Base-by-base conservation (phyloP, 2,888 invertebrate species). In the Stenchaetothrips biformis region DNA sequence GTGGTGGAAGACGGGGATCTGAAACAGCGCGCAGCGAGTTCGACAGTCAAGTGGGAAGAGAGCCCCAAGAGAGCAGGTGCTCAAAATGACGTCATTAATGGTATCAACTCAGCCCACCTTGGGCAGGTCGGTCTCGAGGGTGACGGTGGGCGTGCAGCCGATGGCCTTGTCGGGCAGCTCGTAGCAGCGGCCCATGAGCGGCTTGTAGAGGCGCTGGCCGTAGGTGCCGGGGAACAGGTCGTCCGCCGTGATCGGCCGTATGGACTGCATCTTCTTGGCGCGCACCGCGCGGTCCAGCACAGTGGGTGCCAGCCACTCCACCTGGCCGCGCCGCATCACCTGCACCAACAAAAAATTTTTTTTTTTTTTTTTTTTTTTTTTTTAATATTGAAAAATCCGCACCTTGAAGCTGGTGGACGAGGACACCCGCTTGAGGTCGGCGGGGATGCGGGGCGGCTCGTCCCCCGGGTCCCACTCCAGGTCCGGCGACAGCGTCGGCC, bases 361-460 rank as follows among this genome's bases (percentile, higher is more conserved):
- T 48, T 27, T 77, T n/a, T 49, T 25, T n/a, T n/a, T n/a, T n/a
- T n/a, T n/a, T n/a, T n/a, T n/a, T n/a, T n/a, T n/a, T n/a, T n/a
- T n/a, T n/a, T n/a, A n/a, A n/a, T n/a, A n/a, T n/a, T n/a, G n/a
- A n/a, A n/a, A n/a, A n/a, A n/a, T 62, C n/a, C 8, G 67, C 67
- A 93, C 94, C 87, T 93, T 92, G 80, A 94, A 88, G 0, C 94
- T 94, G 27, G 93, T 93, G 79, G 91, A 93, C 84, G 94, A 95
- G 82, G 92, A 93, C 47, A 92, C 89, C 85, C 92, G 90, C 83
- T 89, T 88, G 11, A 95, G 90, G 85, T 96, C 95, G 0, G 92
- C 91, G 7, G 95, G 95, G 83, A 92, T 87, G 62, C 90, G 89
- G 83, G 87, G 89, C n/a, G 88, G 85, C 11, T 81, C 81, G 48